Percentiles rank a stretch among this genome's conserved stretches.
Conservation (phyloP, 2,888 invertebrate genomes). For the Hirtodrosophila histrioides region DNA sequence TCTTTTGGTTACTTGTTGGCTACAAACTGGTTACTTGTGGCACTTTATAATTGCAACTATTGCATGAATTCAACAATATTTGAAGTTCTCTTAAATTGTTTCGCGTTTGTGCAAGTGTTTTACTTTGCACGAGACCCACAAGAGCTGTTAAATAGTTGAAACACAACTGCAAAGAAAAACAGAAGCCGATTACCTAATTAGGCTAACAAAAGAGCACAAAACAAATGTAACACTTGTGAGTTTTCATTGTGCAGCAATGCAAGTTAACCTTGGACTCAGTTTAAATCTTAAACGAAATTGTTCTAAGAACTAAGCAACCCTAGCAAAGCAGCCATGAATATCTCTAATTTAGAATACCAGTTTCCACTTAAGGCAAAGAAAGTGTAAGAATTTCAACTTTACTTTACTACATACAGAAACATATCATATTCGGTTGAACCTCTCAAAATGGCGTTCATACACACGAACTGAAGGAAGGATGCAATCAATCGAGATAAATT, state of each 20-base stretch:
- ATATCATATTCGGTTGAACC: too few relatives aligned
- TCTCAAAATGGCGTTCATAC: too few relatives aligned
- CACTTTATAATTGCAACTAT: too few relatives aligned
- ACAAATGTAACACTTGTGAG: constrained; percentile 42
- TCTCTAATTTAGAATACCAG: too few relatives aligned
- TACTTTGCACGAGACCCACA: constrained; percentile 2
- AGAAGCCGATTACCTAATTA: constrained; percentile 59
- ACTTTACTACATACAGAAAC: too few relatives aligned
- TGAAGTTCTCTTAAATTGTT: constrained; percentile 25
- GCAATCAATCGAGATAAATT: too few relatives aligned
- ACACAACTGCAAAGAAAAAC: constrained; percentile 28
- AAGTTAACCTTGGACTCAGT: constrained; percentile 23
- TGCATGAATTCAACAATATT: constrained; percentile 32
- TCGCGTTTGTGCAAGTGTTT: constrained; percentile 57
- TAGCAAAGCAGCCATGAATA: too few relatives aligned
- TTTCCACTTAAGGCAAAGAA: too few relatives aligned
- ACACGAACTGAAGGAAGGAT: too few relatives aligned
- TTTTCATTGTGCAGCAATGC: constrained; percentile 26
- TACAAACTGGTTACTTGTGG: too few relatives aligned
- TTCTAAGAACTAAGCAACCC: background rate
- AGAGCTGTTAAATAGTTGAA: constrained; percentile 16
- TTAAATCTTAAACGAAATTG: constrained; percentile 3
- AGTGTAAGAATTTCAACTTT: too few relatives aligned
- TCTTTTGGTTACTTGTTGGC: too few relatives aligned
- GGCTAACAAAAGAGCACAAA: constrained; percentile 38